Base-by-base conservation (phyloP, 2,888 invertebrate genomes). In the Molorchus minor region DNA sequence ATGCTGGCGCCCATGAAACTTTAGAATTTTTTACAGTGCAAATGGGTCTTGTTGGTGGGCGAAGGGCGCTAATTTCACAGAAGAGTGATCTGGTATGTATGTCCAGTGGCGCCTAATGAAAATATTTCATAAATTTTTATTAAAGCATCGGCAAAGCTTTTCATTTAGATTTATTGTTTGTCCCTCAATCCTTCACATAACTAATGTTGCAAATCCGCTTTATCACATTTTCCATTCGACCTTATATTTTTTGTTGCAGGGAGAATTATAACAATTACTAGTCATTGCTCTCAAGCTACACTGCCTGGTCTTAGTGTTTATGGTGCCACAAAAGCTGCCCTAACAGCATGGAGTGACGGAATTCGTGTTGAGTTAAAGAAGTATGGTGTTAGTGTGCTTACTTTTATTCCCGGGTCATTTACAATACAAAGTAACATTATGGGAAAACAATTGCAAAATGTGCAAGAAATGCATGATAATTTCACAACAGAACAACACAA, bases 351-450 rank as follows among this genome's bases (percentile, higher is more conserved):
- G 88, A 87, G 87, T 10, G 87, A 87, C 60, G 84, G 88, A 3
- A 79, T 96, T 19, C 84, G 94, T 45, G 81, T 91, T 13, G 95
- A 96, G 80, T 80, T 91, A 70, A 79, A 81, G 16, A 87, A 88
- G 70, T 88, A 89, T 71, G 90, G 88, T n/a, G 82, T 94, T 45
- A 81, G 84, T 47, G 91, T 91, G 33, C 81, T 92, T 0, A 85
- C 86, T 61, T 89, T 94, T 71, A 84, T 93, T 62, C 94, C 94
- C 49, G 93, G 91, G 38, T 92, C 92, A 1, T 92, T 93, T 71
- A 81, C 89, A 0, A 76, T 77, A 1, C 83, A 86, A 41, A 92
- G 91, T 71, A 89, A 88, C 71, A 86, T 94, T 59, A 82, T 92
- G 70, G 80, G 86, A 0, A 82, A 81, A 3, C 92, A 93, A 78